Base-by-base conservation (phyloP, 2,797 vertebrate species). In the Urocyon cinereoargenteus region DNA sequence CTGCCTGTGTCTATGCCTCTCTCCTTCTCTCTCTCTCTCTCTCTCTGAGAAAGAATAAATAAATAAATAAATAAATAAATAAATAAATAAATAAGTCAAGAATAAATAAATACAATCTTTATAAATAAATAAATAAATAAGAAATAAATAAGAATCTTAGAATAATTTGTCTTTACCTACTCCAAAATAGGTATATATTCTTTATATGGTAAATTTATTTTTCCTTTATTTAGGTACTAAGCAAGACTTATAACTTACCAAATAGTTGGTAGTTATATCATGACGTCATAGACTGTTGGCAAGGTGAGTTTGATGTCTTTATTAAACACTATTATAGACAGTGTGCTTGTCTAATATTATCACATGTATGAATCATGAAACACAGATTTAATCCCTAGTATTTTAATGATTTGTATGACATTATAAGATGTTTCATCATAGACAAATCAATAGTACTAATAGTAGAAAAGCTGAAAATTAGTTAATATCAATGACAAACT, bases 181-280 rank as follows among this genome's bases (percentile, higher is more conserved):
- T 36, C 11, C 28, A 55, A 81, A 79, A 59, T 5, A 55, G 1
- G 3, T 34, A 19, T 53, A 55, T 68, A 64, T 86, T 75, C 15
- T 84, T 85, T 68, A 81, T 86, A 88, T 89, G 24, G 16, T 36
- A 75, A 68, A 81, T 2, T 26, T 34, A 61, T 21, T 75, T 97
- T 34, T 85, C 40, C 77, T 89, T 61, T 79, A 77, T 53, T 83
- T 49, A 19, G 5, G 7, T n/a, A 84, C 19, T 49, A 51, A 72
- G 2, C 3, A 26, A 55, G 57, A 68, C n/a, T 75, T 4, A 8
- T 15, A 61, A 61, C 22, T 62, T n/a, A n/a, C 12, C 18, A 93
- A n/a, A 31, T 57, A 55, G 19, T 26, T 66, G 6, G 12, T 70
- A 34, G 11, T 62, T 62, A 28, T n/a, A 7, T 13, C 15, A 34